Evolutionary conservation across 2,113 vertebrate genomes (phyloP).

Genomic region (Tetraodon nigroviridis): DNA sequence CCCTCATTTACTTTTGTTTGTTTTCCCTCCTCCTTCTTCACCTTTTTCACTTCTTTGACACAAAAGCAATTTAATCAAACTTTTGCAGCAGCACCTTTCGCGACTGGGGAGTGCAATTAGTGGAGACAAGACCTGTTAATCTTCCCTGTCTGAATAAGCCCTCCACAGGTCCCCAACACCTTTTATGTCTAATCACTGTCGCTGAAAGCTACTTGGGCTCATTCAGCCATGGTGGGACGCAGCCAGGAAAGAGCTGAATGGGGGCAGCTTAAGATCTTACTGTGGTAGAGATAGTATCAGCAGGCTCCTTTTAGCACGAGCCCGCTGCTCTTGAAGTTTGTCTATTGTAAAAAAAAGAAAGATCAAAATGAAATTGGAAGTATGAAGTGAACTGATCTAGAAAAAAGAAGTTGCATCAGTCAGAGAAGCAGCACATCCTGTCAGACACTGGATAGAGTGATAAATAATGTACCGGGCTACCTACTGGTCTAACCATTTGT

Average conservation of each 20-base stretch:
- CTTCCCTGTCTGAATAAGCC: constrained; percentile 53
- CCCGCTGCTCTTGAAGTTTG: too few species aligned
- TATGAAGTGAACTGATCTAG: too few species aligned
- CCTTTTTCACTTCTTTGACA: constrained; percentile 28
- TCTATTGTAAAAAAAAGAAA: too few species aligned
- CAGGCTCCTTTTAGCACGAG: neutral
- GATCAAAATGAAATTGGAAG: too few species aligned
- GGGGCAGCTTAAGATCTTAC: constrained; percentile 6
- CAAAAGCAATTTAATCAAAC: constrained; percentile 63
- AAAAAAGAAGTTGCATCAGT: too few species aligned
- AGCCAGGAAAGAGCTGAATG: constrained; percentile 10
- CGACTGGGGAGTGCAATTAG: constrained; percentile 53
- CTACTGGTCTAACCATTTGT: neutral
- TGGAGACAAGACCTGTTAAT: constrained; percentile 58
- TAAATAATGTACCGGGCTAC: neutral
- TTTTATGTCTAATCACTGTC: constrained; percentile 59
- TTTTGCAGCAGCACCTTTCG: constrained; percentile 28
- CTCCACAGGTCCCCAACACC: constrained; percentile 44
- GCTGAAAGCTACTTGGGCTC: constrained; percentile 20
- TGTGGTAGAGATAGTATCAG: neutral
- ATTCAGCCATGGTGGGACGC: constrained; percentile 23
- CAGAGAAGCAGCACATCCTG: too few species aligned
- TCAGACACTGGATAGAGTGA: too few species aligned
- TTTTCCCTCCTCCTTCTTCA: constrained; percentile 5
- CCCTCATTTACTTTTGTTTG: constrained; percentile 11